Conservation (phyloP, 2,888 invertebrate genomes). For the Bombyx huttoni region DNA sequence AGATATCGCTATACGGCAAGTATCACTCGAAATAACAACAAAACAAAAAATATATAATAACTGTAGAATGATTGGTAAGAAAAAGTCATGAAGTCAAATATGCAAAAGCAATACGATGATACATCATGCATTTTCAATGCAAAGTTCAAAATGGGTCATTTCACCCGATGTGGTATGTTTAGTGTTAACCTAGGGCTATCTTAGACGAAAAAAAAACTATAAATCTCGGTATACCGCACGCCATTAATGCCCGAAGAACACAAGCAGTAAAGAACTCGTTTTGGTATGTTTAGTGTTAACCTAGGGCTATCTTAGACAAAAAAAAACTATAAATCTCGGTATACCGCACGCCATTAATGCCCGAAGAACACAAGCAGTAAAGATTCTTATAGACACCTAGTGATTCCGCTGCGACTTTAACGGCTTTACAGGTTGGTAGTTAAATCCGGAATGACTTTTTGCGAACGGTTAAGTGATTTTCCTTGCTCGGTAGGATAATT, state of each 20-base stretch:
- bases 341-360: neutral
- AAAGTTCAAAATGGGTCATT: too few species aligned
- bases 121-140: too few species aligned
- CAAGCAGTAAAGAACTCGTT: neutral
- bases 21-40: too few species aligned
- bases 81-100: too few species aligned
- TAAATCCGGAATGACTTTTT: neutral
- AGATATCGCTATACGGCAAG: too few species aligned
- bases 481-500: neutral
- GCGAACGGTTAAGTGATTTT: neutral
- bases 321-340: neutral
- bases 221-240: neutral
- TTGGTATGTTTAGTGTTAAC: too few species aligned
- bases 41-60: too few species aligned
- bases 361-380: neutral
- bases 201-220: neutral
- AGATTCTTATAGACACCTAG: slow-evolving; percentile 1
- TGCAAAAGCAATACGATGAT: too few species aligned
- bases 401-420: slow-evolving; percentile 9
- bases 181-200: too few species aligned
- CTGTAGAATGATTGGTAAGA: too few species aligned
- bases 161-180: too few species aligned
- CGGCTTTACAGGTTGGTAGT: slow-evolving; percentile 4
- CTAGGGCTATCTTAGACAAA: too few species aligned
- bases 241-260: neutral